Evolutionary conservation across 2,888 invertebrate genomes (phyloP).

Genomic region (Hirtodrosophila cameraria): DNA sequence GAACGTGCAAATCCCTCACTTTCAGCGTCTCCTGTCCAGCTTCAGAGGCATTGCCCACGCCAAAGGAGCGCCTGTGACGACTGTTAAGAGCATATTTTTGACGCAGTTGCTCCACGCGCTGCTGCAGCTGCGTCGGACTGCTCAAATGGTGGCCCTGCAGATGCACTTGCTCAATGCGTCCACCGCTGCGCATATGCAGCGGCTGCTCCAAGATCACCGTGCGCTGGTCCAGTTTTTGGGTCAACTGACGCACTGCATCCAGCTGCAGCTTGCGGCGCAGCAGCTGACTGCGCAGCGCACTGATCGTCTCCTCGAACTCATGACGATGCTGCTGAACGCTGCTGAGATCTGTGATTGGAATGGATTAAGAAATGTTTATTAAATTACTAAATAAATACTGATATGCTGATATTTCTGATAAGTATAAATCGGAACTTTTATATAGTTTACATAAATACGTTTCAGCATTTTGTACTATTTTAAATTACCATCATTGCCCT

Average conservation of each 20-base stretch:
- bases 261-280: constrained; percentile 66
- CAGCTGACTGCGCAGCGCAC: constrained; percentile 66
- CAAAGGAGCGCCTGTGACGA: constrained; percentile 55
- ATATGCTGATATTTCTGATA: no score
- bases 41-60: constrained; percentile 26
- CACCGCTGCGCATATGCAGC: constrained; percentile 39
- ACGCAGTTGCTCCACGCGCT: constrained; percentile 56
- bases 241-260: constrained; percentile 60
- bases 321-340: constrained; percentile 73
- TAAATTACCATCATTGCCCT: constrained; percentile 50
- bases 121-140: constrained; percentile 72
- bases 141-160: constrained; percentile 55
- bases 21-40: constrained; percentile 43
- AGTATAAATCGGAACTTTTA: no score
- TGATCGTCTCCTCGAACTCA: constrained; percentile 72
- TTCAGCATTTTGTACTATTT: no score
- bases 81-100: constrained; percentile 23
- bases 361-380: no score
- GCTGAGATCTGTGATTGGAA: constrained; percentile 51
- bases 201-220: constrained; percentile 25
- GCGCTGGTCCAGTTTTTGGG: constrained; percentile 7
- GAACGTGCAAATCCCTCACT: constrained; percentile 62
- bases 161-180: constrained; percentile 56
- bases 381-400: no score
- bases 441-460: no score